Evolutionary conservation across 35 echinoderm and acorn worm genomes (phyloP).

Genomic region (Nesometra sesokonis): DNA sequence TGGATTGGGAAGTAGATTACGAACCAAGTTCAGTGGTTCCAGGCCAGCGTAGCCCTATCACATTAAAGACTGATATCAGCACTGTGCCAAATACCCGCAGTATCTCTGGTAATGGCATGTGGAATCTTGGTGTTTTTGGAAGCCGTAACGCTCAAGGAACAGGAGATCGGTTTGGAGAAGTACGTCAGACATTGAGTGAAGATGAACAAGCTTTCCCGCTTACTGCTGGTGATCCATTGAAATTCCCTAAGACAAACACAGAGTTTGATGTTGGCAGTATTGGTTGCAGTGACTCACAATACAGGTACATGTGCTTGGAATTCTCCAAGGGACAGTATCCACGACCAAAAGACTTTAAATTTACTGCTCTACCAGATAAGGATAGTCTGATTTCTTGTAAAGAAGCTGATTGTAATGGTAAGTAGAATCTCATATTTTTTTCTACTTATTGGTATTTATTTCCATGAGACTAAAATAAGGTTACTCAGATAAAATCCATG

Average conservation of each 20-base stretch:
- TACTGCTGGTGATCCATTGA: background rate
- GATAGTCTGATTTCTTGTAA: constrained; percentile 40
- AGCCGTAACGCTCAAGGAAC: constrained; percentile 57
- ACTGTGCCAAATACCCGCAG: background rate
- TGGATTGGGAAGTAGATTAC: background rate
- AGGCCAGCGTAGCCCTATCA: background rate
- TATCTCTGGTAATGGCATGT: constrained; percentile 39
- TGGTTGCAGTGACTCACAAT: constrained; percentile 33
- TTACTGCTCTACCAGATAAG: constrained; percentile 49
- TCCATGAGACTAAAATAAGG: too few species aligned
- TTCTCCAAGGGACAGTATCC: constrained; percentile 37
- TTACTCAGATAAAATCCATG: too few species aligned
- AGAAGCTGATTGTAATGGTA: constrained; percentile 68
- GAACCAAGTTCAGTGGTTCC: background rate
- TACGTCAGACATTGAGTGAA: constrained; percentile 44
- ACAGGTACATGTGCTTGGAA: constrained; percentile 56
- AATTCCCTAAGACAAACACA: background rate
- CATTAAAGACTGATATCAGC: background rate
- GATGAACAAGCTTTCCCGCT: background rate
- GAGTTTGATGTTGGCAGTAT: constrained; percentile 36
- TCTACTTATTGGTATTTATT: too few species aligned
- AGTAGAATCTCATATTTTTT: too few species aligned
- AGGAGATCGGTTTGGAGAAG: constrained; percentile 34
- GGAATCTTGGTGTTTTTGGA: constrained; percentile 54
- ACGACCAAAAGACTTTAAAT: constrained; percentile 38